Evolutionary conservation across 2,888 invertebrate species (phyloP).

Genomic region (Phasia obesa): DNA sequence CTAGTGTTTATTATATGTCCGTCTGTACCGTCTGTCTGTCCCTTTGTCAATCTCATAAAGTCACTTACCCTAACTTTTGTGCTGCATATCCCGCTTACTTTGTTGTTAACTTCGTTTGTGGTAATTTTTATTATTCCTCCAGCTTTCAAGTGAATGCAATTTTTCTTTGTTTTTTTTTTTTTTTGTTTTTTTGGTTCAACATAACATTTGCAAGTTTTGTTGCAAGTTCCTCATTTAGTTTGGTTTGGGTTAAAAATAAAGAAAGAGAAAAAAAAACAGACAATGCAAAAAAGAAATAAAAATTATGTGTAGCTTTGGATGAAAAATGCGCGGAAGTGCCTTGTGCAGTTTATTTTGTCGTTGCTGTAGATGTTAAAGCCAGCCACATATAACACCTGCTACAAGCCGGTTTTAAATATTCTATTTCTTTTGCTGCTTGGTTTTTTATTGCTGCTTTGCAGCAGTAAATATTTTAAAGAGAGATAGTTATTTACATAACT

Average conservation of each 20-base stretch:
- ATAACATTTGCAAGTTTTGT: constrained; percentile 60
- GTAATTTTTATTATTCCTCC: constrained; percentile 46
- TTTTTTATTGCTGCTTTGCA: constrained; percentile 17
- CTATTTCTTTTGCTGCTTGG: constrained; percentile 52
- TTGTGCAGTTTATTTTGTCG: constrained; percentile 65
- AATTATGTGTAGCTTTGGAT: constrained; percentile 45
- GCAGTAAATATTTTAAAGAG: neutral
- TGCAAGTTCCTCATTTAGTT: constrained; percentile 65
- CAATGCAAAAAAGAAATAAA: constrained; percentile 33
- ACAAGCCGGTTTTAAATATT: constrained; percentile 68
- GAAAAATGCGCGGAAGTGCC: constrained; percentile 71
- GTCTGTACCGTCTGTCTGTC: constrained; percentile 29
- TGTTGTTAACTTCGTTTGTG: constrained; percentile 52
- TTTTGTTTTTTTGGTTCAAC: constrained; percentile 23
- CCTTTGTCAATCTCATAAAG: constrained; percentile 62
- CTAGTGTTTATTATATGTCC: constrained; percentile 26
- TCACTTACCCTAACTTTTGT: constrained; percentile 59
- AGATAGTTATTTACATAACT: neutral
- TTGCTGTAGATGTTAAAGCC: constrained; percentile 48
- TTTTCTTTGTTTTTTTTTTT: neutral
- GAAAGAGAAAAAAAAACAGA: too few species aligned
- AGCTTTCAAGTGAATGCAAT: constrained; percentile 51
- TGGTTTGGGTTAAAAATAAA: constrained; percentile 26
- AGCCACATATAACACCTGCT: constrained; percentile 66
- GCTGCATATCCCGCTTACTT: constrained; percentile 39